phyloP scores from a whole-genome alignment of 2,797 vertebrate species.

The Sebastiscus tertius region DNA sequence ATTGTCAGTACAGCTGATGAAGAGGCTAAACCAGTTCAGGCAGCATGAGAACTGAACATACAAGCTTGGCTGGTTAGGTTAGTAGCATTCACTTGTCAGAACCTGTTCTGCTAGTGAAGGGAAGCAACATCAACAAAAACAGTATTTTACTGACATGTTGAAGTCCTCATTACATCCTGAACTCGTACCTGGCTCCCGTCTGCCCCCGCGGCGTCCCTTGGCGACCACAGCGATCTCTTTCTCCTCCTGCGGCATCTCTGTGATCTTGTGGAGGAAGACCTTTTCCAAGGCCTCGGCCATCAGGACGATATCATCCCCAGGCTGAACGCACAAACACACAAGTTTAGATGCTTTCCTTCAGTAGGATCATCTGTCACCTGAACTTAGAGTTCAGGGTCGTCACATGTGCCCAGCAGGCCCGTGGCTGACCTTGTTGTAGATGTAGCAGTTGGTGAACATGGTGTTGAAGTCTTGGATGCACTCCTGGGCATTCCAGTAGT shows the following conservation, averaged over 20 bases:
- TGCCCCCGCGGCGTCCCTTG: conserved; percentile 87
- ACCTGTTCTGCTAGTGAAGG: background rate
- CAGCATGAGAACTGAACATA: background rate
- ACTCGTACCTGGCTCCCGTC: conserved; percentile 86
- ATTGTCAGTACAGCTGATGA: background rate
- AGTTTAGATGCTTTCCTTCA: background rate
- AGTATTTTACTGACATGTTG: background rate
- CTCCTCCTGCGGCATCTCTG: conserved; percentile 93
- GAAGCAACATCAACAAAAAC: background rate
- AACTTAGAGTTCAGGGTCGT: background rate
- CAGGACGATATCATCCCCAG: conserved; percentile 92
- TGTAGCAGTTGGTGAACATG: conserved; percentile 99
- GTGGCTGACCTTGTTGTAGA: conserved; percentile 93
- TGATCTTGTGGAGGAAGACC: conserved; percentile 92
- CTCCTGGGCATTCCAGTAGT: conserved; percentile 95
- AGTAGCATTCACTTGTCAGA: background rate
- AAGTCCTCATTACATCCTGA: background rate
- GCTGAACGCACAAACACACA: conserved; percentile 74
- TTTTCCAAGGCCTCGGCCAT: conserved; percentile 96
- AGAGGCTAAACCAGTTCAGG: background rate
- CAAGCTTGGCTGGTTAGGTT: conserved; percentile 9
- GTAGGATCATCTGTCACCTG: background rate
- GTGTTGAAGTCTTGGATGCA: conserved; percentile 97
- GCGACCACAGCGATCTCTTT: conserved; percentile 87
- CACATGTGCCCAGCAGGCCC: background rate